Evolutionary conservation across 1,140 invertebrate species (phyloP).

Genomic region (Helicoverpa armigera): DNA sequence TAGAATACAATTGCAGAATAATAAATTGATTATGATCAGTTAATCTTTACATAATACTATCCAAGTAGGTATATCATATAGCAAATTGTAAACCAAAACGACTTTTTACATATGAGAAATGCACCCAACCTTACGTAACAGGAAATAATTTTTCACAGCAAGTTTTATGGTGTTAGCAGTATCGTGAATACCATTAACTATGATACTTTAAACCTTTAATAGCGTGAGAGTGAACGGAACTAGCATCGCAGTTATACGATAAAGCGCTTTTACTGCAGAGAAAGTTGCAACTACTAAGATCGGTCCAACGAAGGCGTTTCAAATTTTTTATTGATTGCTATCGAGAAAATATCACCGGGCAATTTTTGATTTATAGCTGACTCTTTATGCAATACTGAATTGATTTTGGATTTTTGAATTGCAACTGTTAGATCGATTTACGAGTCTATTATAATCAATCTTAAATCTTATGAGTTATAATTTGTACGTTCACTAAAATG

Average conservation of each 20-base stretch:
- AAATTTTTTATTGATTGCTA: not conserved
- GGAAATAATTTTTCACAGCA: not conserved
- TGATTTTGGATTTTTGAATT: no score
- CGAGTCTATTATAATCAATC: no score
- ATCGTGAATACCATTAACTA: not conserved
- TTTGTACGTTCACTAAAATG: no score
- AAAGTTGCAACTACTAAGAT: conserved; percentile 13
- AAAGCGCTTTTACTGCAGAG: conserved; percentile 32
- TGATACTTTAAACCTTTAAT: conserved; percentile 10
- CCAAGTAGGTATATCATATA: no score
- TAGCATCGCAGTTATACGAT: not conserved
- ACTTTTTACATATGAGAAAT: not conserved
- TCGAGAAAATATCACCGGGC: conserved; percentile 3
- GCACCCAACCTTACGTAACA: not conserved
- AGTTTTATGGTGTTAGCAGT: not conserved
- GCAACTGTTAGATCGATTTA: no score
- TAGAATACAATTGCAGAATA: no score
- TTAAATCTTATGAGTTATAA: no score
- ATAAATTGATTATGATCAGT: not conserved
- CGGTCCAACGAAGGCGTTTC: not conserved
- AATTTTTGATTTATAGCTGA: not conserved
- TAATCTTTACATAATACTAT: no score
- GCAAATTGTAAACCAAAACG: no score
- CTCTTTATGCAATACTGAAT: not conserved
- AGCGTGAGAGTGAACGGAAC: conserved; percentile 25